Evolutionary conservation across 2,888 invertebrate genomes (phyloP).

Genomic region (Platerodrilus igneus): DNA sequence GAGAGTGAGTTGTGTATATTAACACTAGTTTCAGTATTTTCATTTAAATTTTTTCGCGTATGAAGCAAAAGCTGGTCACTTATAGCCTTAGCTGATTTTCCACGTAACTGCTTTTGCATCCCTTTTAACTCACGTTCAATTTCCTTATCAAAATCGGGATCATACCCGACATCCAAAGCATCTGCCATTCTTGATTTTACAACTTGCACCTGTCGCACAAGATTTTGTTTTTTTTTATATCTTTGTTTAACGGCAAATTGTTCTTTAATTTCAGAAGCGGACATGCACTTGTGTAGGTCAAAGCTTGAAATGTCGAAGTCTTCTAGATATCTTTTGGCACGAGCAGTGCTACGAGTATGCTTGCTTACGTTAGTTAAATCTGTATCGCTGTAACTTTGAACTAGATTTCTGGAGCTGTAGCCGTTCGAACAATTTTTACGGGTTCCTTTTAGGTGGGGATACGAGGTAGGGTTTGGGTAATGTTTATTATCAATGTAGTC

Average conservation of each 20-base stretch:
- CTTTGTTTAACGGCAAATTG: constrained; percentile 53
- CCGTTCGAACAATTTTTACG: constrained; percentile 66
- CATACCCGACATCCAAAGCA: constrained; percentile 48
- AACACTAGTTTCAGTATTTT: constrained; percentile 46
- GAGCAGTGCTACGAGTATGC: constrained; percentile 65
- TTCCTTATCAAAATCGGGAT: constrained; percentile 48
- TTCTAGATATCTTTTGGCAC: constrained; percentile 60
- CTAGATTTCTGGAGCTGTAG: constrained; percentile 60
- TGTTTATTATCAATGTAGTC: constrained; percentile 74
- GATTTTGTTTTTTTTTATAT: constrained; percentile 49
- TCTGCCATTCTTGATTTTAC: constrained; percentile 50
- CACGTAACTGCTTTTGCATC: constrained; percentile 56
- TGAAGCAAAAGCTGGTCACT: constrained; percentile 61
- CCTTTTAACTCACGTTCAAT: constrained; percentile 44
- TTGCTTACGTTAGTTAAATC: constrained; percentile 64
- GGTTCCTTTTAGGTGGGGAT: constrained; percentile 69
- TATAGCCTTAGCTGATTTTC: constrained; percentile 73
- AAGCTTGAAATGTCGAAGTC: constrained; percentile 60
- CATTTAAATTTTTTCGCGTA: constrained; percentile 52
- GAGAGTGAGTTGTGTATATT: constrained; percentile 30
- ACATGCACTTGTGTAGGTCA: constrained; percentile 58
- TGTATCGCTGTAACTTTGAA: constrained; percentile 62
- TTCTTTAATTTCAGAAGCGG: constrained; percentile 59
- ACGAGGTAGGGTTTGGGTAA: constrained; percentile 41
- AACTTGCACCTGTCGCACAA: constrained; percentile 45